Percentiles rank a stretch among this genome's conserved stretches.
These are phyloP conservation scores for Clamator glandarius DNA, from an alignment of 2,797 vertebrate genomes.

Conservation along the genomic window DNA sequence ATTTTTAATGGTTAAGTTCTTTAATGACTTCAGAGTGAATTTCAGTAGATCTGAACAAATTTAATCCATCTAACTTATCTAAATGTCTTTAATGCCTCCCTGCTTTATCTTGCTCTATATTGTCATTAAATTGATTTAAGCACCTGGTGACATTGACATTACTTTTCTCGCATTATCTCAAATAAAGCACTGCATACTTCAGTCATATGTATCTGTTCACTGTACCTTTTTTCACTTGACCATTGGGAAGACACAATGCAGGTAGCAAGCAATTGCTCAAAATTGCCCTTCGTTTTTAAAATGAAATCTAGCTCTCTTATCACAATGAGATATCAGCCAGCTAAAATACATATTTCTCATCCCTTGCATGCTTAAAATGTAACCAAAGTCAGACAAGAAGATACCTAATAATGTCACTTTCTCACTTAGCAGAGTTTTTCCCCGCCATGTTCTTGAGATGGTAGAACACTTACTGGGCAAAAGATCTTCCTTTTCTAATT, in stretches of 20 bases:
- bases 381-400: background rate
- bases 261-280: background rate
- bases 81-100: slow-evolving; percentile 1
- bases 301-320: background rate
- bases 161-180: background rate
- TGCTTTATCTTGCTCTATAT: background rate
- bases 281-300: background rate
- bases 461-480: background rate
- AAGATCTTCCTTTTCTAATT: background rate
- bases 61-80: background rate
- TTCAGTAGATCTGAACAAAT: slow-evolving; percentile 1
- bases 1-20: slow-evolving; percentile 6
- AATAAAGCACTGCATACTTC: background rate
- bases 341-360: background rate
- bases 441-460: background rate
- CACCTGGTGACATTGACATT: background rate
- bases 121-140: slow-evolving; percentile 26
- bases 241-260: background rate
- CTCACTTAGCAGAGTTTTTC: background rate
- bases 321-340: background rate
- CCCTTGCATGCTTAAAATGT: background rate
- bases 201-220: background rate
- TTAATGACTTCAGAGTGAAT: background rate
- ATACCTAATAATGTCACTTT: background rate
- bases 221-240: background rate